Evolutionary conservation across 2,113 vertebrate genomes (phyloP).

Genomic region (Solea solea): DNA sequence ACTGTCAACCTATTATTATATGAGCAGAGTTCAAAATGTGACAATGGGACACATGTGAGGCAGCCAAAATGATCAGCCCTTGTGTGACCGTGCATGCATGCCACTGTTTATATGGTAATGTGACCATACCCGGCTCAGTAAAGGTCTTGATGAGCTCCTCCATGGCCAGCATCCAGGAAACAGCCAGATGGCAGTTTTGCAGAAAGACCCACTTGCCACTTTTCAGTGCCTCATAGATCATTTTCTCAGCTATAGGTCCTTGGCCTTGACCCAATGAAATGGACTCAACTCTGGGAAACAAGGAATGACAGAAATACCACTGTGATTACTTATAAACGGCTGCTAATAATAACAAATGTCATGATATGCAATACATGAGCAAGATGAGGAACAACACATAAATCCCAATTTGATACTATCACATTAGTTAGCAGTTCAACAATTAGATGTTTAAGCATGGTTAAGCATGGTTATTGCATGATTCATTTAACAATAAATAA

Average conservation of each 20-base stretch:
- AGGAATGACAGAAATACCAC: background rate
- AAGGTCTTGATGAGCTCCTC: constrained; percentile 89
- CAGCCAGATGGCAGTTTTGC: constrained; percentile 87
- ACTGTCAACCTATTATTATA: background rate
- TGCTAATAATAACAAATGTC: background rate
- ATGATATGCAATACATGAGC: background rate
- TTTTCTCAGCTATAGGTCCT: constrained; percentile 86
- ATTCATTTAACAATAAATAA: no score
- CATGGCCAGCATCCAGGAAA: constrained; percentile 88
- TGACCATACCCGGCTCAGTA: constrained; percentile 78
- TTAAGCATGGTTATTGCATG: no score
- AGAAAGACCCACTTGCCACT: constrained; percentile 86
- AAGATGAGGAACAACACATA: no score
- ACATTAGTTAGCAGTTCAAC: no score
- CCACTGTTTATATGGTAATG: background rate
- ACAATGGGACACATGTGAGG: background rate
- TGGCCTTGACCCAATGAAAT: constrained; percentile 90
- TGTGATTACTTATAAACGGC: background rate
- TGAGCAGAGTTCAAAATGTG: background rate
- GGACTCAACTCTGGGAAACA: constrained; percentile 80
- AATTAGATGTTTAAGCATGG: no score
- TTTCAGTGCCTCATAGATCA: constrained; percentile 83
- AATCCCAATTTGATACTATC: no score
- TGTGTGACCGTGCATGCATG: background rate
- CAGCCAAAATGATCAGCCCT: background rate